Evolutionary conservation across 2,797 vertebrate genomes (phyloP), one percentile per base, ranked within the genome.

Genomic region (Eulemur albifrons): DNA sequence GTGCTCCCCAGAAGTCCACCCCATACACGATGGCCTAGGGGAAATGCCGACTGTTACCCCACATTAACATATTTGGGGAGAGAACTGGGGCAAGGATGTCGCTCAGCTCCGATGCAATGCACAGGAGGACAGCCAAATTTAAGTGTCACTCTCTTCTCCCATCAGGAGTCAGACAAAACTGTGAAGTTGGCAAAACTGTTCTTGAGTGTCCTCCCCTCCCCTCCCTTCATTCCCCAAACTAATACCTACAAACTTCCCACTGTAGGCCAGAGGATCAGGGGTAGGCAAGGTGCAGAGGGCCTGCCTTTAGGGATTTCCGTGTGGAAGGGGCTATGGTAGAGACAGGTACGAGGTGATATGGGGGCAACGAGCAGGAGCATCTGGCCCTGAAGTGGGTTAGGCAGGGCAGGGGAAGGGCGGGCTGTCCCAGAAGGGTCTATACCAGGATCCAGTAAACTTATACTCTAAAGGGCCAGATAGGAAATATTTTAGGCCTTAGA

Each of bases 301-400:
- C 54, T 40, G n/a, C 13, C 61, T 45, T 27, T 10, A 1, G 40
- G 75, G 32, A 45, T 18, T 50, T 72, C 48, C 57, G 59, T 17
- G 45, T 15, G 43, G 43, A n/a, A 82, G 30, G 50, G n/a, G 12
- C 20, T 2, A 15, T 38, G 70, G 23, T 0, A 27, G 35, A 63
- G n/a, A 67, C 14, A 65, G 23, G n/a, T 11, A 32, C 70, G 27
- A 67, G 45, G 10, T 25, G 79, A 72, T 1, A 4, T 11, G 8
- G 40, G 57, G 17, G 10, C 1, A 0, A 2, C 1, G 5, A 23
- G 27, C 0, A 18, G 40, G 50, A 6, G 2, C 23, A 32, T 52
- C 17, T 7, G 23, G 40, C 13, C 67, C 48, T 30, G 45, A 27
- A 6, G n/a, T 43, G 2, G 45, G 32, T 25, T 2, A 25, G 23